Evolutionary conservation across 2,888 invertebrate genomes (phyloP), one percentile per base, ranked within the genome.

Genomic region (Oeneis ivallda): DNA sequence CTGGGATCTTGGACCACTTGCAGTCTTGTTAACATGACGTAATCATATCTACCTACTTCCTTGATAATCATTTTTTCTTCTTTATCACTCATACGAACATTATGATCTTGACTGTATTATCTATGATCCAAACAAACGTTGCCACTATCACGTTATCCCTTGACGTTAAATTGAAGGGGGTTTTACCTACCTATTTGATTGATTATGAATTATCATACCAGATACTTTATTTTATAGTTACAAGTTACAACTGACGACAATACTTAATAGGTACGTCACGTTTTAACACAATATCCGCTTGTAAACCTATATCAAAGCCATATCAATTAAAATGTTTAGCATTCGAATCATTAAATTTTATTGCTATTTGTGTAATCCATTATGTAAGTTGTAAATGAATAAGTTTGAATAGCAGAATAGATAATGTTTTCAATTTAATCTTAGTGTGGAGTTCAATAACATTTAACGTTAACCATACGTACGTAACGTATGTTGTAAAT

Each of bases 231-330:
- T 13, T 13, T 39, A 39, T 26, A 26, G 3, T 13, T 11, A 32
- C 13, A 13, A n/a, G n/a, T n/a, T n/a, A 52, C n/a, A 34, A 52
- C 52, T 52, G 52, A 32, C 52, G 52, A 52, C 26, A 52, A 50
- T 50, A 34, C 32, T 6, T 34, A n/a, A n/a, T n/a, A n/a, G n/a
- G n/a, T n/a, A 8, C 11, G 37, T 37, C 37, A 37, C 54, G 54
- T 39, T 39, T 39, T 37, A n/a, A 39, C 17, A 11, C 15, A 54
- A 54, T 39, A 17, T 1, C 11, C 39, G 17, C 54, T 10, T 54
- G 54, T 39, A 17, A 39, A 39, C 54, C 9, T 3, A 39, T 53
- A 37, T 34, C 15, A 53, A 53, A 34, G 32, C 34, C 26, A 50
- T 19, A 49, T 49, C 19, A 49, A 49, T 49, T 49, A 50, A 13